phyloP scores from a whole-genome alignment of 1,140 invertebrate species.

The Drosophila sechellia region DNA sequence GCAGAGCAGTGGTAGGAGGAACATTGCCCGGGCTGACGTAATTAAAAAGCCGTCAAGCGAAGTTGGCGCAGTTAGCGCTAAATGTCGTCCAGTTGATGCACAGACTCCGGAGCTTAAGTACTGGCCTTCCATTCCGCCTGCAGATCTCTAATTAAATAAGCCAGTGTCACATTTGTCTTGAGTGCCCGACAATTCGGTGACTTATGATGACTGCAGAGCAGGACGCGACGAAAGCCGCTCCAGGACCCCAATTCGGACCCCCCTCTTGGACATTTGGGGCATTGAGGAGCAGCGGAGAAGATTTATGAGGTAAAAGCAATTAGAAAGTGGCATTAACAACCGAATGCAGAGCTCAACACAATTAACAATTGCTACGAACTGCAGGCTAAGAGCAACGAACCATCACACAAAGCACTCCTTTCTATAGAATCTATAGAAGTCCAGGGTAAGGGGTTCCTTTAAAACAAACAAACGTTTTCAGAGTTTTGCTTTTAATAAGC shows the following conservation, averaged over 20 bases:
- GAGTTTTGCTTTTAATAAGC: too few relatives aligned
- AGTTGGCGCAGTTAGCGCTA: conserved; percentile 59
- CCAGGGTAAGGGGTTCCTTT: too few relatives aligned
- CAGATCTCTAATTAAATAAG: conserved; percentile 77
- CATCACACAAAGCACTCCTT: too few relatives aligned
- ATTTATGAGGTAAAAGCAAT: conserved; percentile 82
- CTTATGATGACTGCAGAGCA: conserved; percentile 73
- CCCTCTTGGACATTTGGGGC: conserved; percentile 5
- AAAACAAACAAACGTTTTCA: too few relatives aligned
- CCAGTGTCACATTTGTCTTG: conserved; percentile 78
- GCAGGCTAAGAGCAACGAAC: not conserved
- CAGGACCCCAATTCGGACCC: not conserved
- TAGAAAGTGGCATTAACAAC: conserved; percentile 78
- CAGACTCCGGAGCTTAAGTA: conserved; percentile 55
- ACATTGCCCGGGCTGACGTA: conserved; percentile 64
- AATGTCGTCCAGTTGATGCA: conserved; percentile 80
- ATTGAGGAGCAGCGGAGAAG: conserved; percentile 33
- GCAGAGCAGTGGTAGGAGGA: conserved; percentile 11
- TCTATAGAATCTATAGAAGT: too few relatives aligned
- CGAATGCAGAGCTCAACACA: conserved; percentile 50
- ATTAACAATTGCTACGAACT: conserved; percentile 60
- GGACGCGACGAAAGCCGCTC: conserved; percentile 31
- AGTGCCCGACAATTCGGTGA: conserved; percentile 77
- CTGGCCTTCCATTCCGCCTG: conserved; percentile 47
- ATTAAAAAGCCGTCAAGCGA: conserved; percentile 78